Conservation (phyloP, 1,140 invertebrate species). For the Heliothis virescens region DNA sequence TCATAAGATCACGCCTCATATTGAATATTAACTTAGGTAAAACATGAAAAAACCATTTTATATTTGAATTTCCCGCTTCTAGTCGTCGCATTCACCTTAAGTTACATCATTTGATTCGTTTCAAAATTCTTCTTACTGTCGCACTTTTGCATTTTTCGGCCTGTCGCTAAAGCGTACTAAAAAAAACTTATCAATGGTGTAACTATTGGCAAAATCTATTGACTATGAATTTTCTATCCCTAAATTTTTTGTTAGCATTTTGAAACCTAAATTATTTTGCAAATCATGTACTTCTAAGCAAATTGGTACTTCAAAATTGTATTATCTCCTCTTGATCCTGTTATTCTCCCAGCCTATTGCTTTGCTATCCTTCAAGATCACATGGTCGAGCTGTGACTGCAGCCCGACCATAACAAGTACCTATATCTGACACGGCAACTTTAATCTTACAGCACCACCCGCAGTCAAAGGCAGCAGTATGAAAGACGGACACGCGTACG, state of each 20-base stretch:
- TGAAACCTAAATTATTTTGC: neutral
- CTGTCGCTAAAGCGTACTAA: neutral
- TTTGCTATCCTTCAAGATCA: neutral
- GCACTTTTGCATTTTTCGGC: neutral
- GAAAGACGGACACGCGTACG: constrained; percentile 91
- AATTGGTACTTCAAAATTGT: neutral
- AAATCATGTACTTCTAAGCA: too few relatives aligned
- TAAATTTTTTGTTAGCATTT: neutral
- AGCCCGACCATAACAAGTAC: neutral
- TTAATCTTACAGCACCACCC: constrained; percentile 89
- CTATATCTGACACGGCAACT: neutral
- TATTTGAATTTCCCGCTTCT: too few relatives aligned
- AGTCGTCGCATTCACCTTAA: too few relatives aligned
- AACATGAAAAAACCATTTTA: too few relatives aligned
- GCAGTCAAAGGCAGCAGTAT: constrained; percentile 90
- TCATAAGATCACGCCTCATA: too few relatives aligned
- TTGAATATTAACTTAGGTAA: too few relatives aligned
- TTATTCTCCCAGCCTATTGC: constrained; percentile 30
- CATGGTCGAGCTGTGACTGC: neutral
- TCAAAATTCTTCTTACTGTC: neutral
- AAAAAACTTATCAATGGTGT: neutral
- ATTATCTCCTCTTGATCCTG: neutral
- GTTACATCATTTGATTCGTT: constrained; percentile 19
- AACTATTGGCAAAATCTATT: too few relatives aligned
- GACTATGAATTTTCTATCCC: too few relatives aligned